Evolutionary conservation across 2,888 invertebrate species (phyloP), one percentile per base, ranked within the genome.

Genomic region (Penaeus monodon): DNA sequence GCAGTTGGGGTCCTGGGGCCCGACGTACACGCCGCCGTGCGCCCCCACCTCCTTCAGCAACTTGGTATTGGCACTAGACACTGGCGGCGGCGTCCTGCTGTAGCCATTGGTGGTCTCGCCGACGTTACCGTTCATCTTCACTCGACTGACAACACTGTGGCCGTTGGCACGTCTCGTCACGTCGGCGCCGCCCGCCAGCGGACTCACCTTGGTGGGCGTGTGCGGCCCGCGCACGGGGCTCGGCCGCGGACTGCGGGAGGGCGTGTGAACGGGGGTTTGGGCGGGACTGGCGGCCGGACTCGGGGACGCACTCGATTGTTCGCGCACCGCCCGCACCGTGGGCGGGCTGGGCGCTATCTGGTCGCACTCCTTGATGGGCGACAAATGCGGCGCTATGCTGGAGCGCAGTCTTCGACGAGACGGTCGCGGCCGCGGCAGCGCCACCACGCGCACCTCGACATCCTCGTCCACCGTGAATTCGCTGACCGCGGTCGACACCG

Each of bases 351-450:
- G 84, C 22, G 87, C 88, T 27, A 84, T 83, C 33, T 84, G 84
- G 66, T 89, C 89, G 64, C 89, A 89, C 44, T 89, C 89, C 66
- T 89, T 89, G 80, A 89, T 89, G 49, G 89, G 89, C 17, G 89
- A 88, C 29, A 89, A 81, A 44, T 88, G 88, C 2, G 89, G 89
- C 2, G 84, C 89, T 68, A 89, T 88, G 68, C 89, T 89, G 27
- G 89, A 89, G 24, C 87, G 81, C 17, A 88, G 73, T 24, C 89
- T 81, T 14, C 89, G 86, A 8, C 89, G 84, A 29, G 87, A 86
- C 22, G 89, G 86, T 29, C 89, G 66, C 6, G 86, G 86, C 29
- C 89, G 77, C 29, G 89, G 87, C 29, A 89, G 64, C 20, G 89
- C 80, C 76, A 89, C 86, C 44, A 88, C 63, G 33, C 88, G 73